phyloP scores from a whole-genome alignment of 37 sponge, comb jelly and placozoan species.

The Bolinopsis microptera region DNA sequence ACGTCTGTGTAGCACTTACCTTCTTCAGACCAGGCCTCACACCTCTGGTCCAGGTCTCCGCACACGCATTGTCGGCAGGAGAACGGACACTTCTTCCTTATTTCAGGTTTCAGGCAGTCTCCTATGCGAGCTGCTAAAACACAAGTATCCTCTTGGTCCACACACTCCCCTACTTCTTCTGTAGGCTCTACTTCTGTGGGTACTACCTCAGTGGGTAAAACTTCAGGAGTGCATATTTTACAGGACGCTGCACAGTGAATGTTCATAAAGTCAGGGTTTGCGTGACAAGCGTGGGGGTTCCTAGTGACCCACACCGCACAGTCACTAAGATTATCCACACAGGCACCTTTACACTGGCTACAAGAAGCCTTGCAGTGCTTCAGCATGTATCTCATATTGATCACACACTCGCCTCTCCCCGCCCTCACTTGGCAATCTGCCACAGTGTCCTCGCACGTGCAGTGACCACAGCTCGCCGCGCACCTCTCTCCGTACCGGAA shows the following conservation, averaged over 20 bases:
- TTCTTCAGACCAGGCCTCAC: not conserved
- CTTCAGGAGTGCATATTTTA: not conserved
- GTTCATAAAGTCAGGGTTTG: not conserved
- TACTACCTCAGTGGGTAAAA: too few species aligned
- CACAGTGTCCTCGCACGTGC: not conserved
- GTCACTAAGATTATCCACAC: not conserved
- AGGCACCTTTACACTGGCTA: not conserved
- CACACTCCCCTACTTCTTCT: not conserved
- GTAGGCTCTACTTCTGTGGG: not conserved
- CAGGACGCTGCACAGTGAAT: not conserved
- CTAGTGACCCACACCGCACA: not conserved
- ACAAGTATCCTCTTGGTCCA: not conserved
- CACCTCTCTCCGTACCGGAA: not conserved
- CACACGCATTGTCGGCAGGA: not conserved
- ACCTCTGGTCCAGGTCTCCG: not conserved
- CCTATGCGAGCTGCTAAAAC: not conserved
- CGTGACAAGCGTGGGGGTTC: not conserved
- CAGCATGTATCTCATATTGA: not conserved
- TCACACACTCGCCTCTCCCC: not conserved
- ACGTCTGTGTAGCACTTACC: not conserved
- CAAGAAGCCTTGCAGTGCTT: not conserved
- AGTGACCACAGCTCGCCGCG: not conserved
- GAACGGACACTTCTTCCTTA: not conserved
- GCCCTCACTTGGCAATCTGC: not conserved
- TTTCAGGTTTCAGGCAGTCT: not conserved